These are phyloP conservation scores for Haliclystus octoradiatus DNA, from an alignment of 30 jellyfish, hydroid and myxozoan species.

Conservation along the genomic window DNA sequence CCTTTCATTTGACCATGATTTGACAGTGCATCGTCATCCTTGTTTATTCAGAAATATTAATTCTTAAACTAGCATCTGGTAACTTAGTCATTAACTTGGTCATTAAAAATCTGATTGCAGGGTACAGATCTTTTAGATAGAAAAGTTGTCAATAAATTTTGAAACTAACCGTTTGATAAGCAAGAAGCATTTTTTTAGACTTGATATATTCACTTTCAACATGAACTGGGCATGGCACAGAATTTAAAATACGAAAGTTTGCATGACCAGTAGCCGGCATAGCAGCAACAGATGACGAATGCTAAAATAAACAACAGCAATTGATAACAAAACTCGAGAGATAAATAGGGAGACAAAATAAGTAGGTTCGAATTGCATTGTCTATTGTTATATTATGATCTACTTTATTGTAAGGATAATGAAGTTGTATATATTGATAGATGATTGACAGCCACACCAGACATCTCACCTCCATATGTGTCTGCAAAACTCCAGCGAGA, in stretches of 20 bases:
- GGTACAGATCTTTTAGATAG: neutral
- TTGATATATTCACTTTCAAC: conserved; percentile 52
- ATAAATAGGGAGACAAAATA: neutral
- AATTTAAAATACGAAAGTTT: conserved; percentile 77
- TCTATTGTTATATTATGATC: neutral
- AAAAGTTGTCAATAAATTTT: neutral
- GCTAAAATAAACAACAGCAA: conserved; percentile 12
- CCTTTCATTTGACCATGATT: no score
- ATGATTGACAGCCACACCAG: no score
- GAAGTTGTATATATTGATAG: no score
- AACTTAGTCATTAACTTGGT: neutral
- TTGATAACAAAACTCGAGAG: no score
- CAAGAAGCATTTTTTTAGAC: conserved; percentile 28
- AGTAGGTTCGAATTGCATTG: neutral
- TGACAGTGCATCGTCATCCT: no score
- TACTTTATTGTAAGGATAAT: neutral
- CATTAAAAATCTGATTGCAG: neutral
- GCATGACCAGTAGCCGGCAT: conserved; percentile 99
- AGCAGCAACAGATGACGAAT: conserved; percentile 86
- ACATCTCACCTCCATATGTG: conserved; percentile 98
- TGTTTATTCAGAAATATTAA: no score
- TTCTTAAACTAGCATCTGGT: no score
- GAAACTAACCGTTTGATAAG: conserved; percentile 48
- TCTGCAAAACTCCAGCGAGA: conserved; percentile 85
- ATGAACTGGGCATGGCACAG: conserved; percentile 72